Evolutionary conservation across 2,797 vertebrate genomes (phyloP).

Genomic region (Neopelma chrysocephalum): DNA sequence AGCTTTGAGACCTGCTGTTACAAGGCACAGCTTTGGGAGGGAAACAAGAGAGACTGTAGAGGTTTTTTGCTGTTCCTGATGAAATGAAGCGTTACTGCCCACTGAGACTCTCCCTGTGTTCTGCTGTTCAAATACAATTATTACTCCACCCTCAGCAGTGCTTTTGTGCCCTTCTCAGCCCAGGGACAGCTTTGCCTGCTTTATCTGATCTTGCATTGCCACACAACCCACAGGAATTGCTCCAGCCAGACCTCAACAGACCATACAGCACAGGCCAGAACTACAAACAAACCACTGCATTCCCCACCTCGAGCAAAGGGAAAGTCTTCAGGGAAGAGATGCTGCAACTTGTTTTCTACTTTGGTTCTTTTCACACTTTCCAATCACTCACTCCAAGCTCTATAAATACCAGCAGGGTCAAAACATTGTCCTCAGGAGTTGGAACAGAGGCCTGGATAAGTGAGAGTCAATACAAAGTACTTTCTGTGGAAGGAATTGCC

Average conservation of each 20-base stretch:
- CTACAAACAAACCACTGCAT: neutral
- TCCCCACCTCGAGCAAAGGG: neutral
- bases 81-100: neutral
- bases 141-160: neutral
- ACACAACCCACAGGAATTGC: neutral
- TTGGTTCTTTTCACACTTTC: neutral
- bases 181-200: neutral
- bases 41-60: neutral
- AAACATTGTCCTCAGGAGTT: constrained; percentile 9
- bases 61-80: neutral
- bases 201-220: neutral
- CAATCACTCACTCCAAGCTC: neutral
- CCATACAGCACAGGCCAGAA: neutral
- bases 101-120: neutral
- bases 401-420: constrained; percentile 52
- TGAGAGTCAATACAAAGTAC: constrained; percentile 20
- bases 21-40: neutral
- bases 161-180: neutral
- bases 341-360: neutral
- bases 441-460: constrained; percentile 17
- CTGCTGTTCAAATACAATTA: neutral
- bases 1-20: neutral
- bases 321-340: neutral
- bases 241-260: neutral
- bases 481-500: constrained; percentile 49